Evolutionary conservation across 2,113 vertebrate genomes (phyloP).

Genomic region (Mesembrinibis cayennensis): DNA sequence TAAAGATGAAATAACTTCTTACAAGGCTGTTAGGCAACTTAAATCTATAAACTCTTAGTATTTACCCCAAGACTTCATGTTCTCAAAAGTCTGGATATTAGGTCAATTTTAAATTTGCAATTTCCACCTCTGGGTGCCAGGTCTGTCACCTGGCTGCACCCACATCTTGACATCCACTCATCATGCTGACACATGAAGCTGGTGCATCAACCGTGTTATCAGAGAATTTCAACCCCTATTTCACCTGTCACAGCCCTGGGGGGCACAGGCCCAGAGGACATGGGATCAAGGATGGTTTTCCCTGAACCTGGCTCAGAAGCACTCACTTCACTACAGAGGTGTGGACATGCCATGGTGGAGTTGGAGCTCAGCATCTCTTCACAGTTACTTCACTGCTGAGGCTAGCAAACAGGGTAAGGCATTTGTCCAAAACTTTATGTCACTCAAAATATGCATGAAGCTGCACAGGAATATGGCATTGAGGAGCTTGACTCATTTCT

Average conservation of each 20-base stretch:
- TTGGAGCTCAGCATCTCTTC: not conserved
- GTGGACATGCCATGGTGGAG: fast-evolving
- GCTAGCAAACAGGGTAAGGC: fast-evolving
- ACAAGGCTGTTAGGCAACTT: not conserved
- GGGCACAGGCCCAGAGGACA: fast-evolving
- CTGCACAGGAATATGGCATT: fast-evolving
- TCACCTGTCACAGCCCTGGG: no score
- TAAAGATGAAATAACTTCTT: not conserved
- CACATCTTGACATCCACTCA: fast-evolving
- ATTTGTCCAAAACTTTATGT: fast-evolving
- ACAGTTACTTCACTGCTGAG: no score
- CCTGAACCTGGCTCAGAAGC: not conserved
- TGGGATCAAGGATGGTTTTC: fast-evolving
- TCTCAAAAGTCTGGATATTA: no score
- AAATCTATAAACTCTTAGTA: not conserved
- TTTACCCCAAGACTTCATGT: not conserved
- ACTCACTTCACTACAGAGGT: fast-evolving
- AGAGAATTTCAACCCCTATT: no score
- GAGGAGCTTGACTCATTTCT: not conserved
- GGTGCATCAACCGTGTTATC: fast-evolving
- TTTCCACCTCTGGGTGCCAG: no score
- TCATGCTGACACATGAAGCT: not conserved
- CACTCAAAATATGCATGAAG: fast-evolving
- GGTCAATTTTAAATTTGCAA: not conserved
- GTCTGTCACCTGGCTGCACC: not conserved